These are phyloP conservation scores for Ganaspis sp. DNA, from an alignment of 1,140 invertebrate species.

Conservation along the genomic window DNA sequence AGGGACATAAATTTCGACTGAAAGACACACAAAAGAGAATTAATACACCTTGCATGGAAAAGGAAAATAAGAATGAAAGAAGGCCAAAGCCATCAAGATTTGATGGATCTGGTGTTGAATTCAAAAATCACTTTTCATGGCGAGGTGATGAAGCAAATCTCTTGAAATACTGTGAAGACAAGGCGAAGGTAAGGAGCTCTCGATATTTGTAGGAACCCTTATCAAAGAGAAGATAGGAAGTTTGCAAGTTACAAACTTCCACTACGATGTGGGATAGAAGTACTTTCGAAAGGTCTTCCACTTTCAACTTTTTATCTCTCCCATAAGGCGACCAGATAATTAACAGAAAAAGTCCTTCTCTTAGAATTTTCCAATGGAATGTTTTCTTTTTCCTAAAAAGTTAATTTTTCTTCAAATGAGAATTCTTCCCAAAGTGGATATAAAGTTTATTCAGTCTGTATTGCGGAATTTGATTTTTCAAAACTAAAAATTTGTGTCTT, in stretches of 20 bases:
- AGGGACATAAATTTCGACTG: too few relatives aligned
- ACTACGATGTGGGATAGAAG: neutral
- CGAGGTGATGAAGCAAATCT: neutral
- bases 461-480: too few relatives aligned
- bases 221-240: constrained; percentile 17
- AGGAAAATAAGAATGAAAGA: neutral
- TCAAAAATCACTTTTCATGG: neutral
- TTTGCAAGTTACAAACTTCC: constrained; percentile 10
- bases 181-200: neutral
- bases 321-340: constrained; percentile 16
- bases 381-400: neutral
- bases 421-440: neutral
- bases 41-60: neutral
- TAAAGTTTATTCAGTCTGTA: too few relatives aligned
- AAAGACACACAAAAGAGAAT: too few relatives aligned
- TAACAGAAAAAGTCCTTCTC: neutral
- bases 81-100: neutral
- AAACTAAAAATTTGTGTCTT: too few relatives aligned
- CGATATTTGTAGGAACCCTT: constrained; percentile 1
- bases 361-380: neutral
- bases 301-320: constrained; percentile 10
- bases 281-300: neutral
- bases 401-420: neutral
- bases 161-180: neutral
- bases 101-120: neutral